Conservation (phyloP, 2,888 invertebrate species). For the Drosophila mimetica region DNA sequence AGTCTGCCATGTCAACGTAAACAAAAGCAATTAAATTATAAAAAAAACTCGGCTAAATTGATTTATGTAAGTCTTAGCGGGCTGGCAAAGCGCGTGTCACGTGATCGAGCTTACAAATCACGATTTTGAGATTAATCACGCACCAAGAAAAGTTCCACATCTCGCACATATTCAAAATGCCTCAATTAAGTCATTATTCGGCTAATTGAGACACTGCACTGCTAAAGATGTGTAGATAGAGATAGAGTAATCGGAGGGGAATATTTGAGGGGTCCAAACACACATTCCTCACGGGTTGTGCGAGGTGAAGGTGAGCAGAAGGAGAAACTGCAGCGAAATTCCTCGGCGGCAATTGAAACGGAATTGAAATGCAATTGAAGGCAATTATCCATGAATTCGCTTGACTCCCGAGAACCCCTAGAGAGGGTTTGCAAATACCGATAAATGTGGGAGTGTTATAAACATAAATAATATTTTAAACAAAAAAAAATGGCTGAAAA, state of each 20-base stretch:
- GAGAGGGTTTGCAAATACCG: not conserved
- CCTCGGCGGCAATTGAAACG: constrained; percentile 37
- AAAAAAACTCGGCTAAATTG: constrained; percentile 73
- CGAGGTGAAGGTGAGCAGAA: constrained; percentile 44
- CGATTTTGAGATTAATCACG: constrained; percentile 36
- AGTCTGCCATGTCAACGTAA: constrained; percentile 15
- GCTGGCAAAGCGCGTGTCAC: constrained; percentile 29
- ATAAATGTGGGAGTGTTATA: not conserved
- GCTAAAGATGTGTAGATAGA: no score
- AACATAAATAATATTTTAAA: no score
- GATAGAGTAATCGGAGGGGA: no score
- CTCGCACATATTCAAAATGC: constrained; percentile 30
- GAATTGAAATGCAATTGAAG: constrained; percentile 38
- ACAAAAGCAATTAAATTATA: constrained; percentile 72
- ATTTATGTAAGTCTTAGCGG: constrained; percentile 65
- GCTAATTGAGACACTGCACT: constrained; percentile 66
- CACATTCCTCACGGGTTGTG: constrained; percentile 20
- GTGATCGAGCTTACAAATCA: constrained; percentile 30
- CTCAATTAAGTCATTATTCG: constrained; percentile 72
- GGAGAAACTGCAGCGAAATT: constrained; percentile 36
- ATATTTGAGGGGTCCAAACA: no score
- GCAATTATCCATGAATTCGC: constrained; percentile 42
- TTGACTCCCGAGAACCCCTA: constrained; percentile 34
- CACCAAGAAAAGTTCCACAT: constrained; percentile 3
- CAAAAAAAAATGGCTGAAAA: no score